Conservation (phyloP, 2,888 invertebrate species). For the Rhagonycha fulva region DNA sequence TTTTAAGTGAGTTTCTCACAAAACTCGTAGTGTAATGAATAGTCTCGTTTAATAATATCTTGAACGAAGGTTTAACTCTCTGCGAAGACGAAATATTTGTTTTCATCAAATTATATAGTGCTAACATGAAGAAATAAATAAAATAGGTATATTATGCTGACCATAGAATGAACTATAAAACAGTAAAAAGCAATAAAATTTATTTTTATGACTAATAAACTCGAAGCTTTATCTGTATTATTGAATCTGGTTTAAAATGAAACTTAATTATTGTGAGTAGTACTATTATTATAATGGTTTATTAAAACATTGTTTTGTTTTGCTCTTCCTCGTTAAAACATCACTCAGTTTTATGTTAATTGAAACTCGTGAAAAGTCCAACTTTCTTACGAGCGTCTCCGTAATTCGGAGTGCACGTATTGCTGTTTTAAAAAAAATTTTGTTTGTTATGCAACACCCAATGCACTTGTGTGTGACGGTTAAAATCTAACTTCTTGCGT, state of each 20-base stretch:
- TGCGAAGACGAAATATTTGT: background rate
- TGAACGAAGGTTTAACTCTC: background rate
- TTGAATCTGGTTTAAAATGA: background rate
- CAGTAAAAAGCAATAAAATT: constrained; percentile 1
- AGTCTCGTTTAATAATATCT: background rate
- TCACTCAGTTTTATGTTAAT: background rate
- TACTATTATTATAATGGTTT: background rate
- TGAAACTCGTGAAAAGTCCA: no score
- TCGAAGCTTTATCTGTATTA: background rate
- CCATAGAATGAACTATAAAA: constrained; percentile 1
- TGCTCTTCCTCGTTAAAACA: background rate
- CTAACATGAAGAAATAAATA: background rate
- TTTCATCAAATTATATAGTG: constrained; percentile 2
- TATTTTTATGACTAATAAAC: background rate
- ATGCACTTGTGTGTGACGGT: no score
- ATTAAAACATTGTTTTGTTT: background rate
- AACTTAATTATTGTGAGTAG: background rate
- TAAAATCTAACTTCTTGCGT: no score
- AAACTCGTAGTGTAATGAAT: background rate
- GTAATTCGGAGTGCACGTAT: no score
- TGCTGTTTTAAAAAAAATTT: no score
- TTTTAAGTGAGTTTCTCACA: background rate
- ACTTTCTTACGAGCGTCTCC: no score
- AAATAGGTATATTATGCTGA: background rate
- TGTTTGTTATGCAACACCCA: no score